These are phyloP conservation scores for Melitaea athalia DNA, from an alignment of 2,888 invertebrate genomes.

Conservation along the genomic window DNA sequence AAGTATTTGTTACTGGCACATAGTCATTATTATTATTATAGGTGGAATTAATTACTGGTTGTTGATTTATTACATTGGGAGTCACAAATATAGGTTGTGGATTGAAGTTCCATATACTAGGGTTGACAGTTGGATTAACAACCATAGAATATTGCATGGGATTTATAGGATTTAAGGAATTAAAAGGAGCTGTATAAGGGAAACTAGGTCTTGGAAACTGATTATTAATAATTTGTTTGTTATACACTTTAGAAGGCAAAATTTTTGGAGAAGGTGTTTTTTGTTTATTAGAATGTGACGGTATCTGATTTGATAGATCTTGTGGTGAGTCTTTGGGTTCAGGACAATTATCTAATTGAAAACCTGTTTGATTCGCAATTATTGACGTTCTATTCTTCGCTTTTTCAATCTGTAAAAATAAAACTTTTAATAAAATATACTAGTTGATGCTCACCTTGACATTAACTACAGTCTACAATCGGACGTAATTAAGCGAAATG, in stretches of 20 bases:
- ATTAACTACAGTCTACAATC: too few relatives aligned
- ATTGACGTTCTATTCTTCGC: conserved; percentile 48
- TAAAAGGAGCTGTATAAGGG: conserved; percentile 14
- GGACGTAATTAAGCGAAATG: too few relatives aligned
- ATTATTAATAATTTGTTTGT: conserved; percentile 50
- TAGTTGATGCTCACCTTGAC: too few relatives aligned
- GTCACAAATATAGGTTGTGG: conserved; percentile 22
- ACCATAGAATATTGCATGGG: conserved; percentile 47
- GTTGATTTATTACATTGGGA: conserved; percentile 39
- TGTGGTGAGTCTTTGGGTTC: conserved; percentile 60
- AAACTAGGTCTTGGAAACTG: conserved; percentile 44
- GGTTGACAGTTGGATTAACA: conserved; percentile 33
- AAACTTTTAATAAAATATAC: background rate
- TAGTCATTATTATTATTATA: background rate
- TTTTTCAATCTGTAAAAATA: conserved; percentile 57
- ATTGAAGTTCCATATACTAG: conserved; percentile 22
- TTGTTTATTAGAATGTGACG: conserved; percentile 11
- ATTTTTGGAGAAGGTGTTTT: conserved; percentile 9
- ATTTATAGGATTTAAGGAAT: conserved; percentile 36
- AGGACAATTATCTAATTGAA: conserved; percentile 46
- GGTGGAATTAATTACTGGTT: conserved; percentile 16
- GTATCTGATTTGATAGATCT: conserved; percentile 26
- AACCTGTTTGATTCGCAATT: conserved; percentile 38
- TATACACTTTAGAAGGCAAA: conserved; percentile 41
- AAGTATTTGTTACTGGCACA: conserved; percentile 28